Evolutionary conservation across 2,113 vertebrate genomes (phyloP), one percentile per base, ranked within the genome.

Genomic region (Glaucomys volans): DNA sequence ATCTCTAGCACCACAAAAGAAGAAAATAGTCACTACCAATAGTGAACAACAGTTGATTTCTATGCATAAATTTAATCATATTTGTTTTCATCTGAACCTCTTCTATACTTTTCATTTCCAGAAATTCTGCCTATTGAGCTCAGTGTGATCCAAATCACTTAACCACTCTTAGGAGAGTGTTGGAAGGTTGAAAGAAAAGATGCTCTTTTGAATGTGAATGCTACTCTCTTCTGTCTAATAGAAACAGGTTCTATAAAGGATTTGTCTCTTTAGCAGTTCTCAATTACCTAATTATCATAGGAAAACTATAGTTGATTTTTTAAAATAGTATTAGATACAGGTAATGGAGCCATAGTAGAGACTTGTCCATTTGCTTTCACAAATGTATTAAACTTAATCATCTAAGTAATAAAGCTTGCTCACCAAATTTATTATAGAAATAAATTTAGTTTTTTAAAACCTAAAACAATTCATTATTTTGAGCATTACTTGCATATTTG

Each of bases 391-490:
- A 69, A 72, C 67, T 91, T 52, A 93, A 74, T 72, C 57, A 96
- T 40, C 79, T 92, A 86, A 17, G 35, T 86, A 80, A 89, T 85
- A 75, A 80, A 89, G 18, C 80, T 69, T 69, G 47, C 30, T 93
- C 77, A 80, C 50, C 84, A 88, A 84, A 75, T 28, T 64, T 54
- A 81, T 89, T 62, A 44, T 92, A 32, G 37, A 79, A 79, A 93
- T 88, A 40, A 94, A 20, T n/a, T 54, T 57, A 69, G 4, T 30
- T n/a, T 94, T 94, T 92, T 90, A 80, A 80, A 79, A 7, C 37
- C 44, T 44, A 74, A 64, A 75, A 22, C 52, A 87, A 92, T 50
- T 28, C 28, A 54, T 93, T 77, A 42, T 77, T 82, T 94, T 83
- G 42, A 67, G 66, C 8, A 50, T 47, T 84, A 44, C 37, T 62